phyloP scores from a whole-genome alignment of 2,797 vertebrate species.

The Hemitrygon akajei region DNA sequence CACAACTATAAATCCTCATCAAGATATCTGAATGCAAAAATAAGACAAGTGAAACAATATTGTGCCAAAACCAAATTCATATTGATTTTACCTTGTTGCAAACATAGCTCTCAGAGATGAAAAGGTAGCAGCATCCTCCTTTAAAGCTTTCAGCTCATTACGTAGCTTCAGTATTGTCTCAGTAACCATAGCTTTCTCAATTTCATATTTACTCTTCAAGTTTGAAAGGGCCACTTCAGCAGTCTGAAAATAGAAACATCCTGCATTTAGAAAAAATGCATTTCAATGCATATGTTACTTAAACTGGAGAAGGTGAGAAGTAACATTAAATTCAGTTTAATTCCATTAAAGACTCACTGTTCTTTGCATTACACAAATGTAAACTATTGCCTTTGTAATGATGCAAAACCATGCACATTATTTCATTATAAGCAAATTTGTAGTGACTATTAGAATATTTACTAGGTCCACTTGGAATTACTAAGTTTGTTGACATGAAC shows the following conservation, averaged over 20 bases:
- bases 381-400: background rate
- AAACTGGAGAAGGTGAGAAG: background rate
- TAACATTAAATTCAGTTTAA: background rate
- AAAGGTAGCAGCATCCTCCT: conserved; percentile 94
- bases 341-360: background rate
- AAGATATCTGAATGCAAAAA: background rate
- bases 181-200: conserved; percentile 86
- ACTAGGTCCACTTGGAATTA: background rate
- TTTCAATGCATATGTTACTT: background rate
- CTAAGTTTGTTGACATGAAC: background rate
- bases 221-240: conserved; percentile 92
- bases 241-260: conserved; percentile 60
- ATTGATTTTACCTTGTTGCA: conserved; percentile 75
- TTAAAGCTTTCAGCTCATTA: conserved; percentile 91
- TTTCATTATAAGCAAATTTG: background rate
- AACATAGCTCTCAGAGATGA: conserved; percentile 96
- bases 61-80: background rate
- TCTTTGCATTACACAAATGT: background rate
- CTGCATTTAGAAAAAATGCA: background rate
- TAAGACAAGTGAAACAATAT: background rate
- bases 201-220: conserved; percentile 95
- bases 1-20: background rate
- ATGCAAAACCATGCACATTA: background rate
- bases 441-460: background rate
- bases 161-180: conserved; percentile 94